Evolutionary conservation across 2,113 vertebrate species (phyloP).

Genomic region (Passer domesticus): DNA sequence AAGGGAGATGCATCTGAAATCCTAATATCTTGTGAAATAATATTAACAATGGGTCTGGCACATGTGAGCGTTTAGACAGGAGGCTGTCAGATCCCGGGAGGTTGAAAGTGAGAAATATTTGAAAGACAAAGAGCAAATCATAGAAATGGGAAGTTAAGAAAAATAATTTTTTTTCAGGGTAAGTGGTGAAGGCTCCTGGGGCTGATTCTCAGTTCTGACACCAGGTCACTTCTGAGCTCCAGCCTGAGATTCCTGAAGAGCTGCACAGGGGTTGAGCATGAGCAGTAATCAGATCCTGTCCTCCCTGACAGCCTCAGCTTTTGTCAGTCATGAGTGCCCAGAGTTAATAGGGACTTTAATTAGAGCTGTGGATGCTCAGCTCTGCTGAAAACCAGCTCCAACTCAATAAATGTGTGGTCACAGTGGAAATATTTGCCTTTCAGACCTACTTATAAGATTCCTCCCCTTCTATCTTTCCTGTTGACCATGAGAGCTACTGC

Average conservation of each 20-base stretch:
- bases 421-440: not conserved
- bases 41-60: slow-evolving; percentile 25
- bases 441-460: not conserved
- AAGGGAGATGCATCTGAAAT: slow-evolving; percentile 58
- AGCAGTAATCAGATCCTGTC: not conserved
- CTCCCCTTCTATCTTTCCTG: not conserved
- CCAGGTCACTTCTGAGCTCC: not conserved
- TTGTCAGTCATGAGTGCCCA: not conserved
- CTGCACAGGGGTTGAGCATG: not conserved
- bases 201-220: not conserved
- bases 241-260: not conserved
- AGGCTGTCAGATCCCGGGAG: slow-evolving; percentile 4
- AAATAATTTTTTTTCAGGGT: not conserved
- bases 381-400: not conserved
- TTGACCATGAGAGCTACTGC: not conserved
- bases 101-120: slow-evolving; percentile 25
- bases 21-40: slow-evolving; percentile 50
- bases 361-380: not conserved
- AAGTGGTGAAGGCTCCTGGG: not conserved
- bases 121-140: slow-evolving; percentile 46
- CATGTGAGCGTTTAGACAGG: not conserved
- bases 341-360: not conserved
- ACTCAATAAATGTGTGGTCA: not conserved
- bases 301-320: not conserved
- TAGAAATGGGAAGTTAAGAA: slow-evolving; percentile 12